Evolutionary conservation across 2,888 invertebrate species (phyloP).

Genomic region (Caenorhabditis imperialis): DNA sequence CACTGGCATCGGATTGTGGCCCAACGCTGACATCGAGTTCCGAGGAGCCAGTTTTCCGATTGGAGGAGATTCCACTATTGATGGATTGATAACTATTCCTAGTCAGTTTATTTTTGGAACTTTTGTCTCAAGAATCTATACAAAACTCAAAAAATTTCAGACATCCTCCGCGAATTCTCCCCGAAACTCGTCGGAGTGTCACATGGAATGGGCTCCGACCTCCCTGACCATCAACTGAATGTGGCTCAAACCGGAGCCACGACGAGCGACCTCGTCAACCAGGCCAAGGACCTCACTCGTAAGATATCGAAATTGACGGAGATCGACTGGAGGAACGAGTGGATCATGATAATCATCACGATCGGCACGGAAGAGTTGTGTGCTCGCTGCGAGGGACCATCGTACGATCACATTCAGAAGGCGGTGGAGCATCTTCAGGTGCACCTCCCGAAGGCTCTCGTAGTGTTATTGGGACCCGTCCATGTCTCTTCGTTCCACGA

Average conservation of each 20-base stretch:
- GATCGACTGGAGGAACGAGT: constrained; percentile 68
- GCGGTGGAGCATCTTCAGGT: constrained; percentile 69
- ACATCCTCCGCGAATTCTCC: constrained; percentile 76
- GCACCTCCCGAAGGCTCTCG: constrained; percentile 73
- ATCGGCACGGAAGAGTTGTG: constrained; percentile 78
- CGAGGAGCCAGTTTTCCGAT: constrained; percentile 75
- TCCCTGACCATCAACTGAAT: constrained; percentile 74
- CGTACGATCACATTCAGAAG: constrained; percentile 63
- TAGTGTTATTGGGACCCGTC: constrained; percentile 74
- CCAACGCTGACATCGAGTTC: constrained; percentile 73
- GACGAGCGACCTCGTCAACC: constrained; percentile 66
- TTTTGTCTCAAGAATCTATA: neutral
- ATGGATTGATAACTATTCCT: constrained; percentile 76
- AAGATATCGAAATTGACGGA: constrained; percentile 65
- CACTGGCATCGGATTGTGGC: constrained; percentile 75
- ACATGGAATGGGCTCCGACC: constrained; percentile 75
- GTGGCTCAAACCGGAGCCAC: constrained; percentile 72
- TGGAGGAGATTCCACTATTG: constrained; percentile 77
- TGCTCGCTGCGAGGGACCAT: constrained; percentile 64
- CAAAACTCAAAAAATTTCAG: constrained; percentile 27
- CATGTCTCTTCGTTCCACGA: constrained; percentile 71
- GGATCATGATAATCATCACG: constrained; percentile 77
- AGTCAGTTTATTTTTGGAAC: constrained; percentile 49
- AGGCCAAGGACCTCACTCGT: constrained; percentile 70
- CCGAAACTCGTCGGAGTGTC: constrained; percentile 63